Evolutionary conservation across 1,140 invertebrate genomes (phyloP), one percentile per base, ranked within the genome.

Genomic region (Ostrea edulis): DNA sequence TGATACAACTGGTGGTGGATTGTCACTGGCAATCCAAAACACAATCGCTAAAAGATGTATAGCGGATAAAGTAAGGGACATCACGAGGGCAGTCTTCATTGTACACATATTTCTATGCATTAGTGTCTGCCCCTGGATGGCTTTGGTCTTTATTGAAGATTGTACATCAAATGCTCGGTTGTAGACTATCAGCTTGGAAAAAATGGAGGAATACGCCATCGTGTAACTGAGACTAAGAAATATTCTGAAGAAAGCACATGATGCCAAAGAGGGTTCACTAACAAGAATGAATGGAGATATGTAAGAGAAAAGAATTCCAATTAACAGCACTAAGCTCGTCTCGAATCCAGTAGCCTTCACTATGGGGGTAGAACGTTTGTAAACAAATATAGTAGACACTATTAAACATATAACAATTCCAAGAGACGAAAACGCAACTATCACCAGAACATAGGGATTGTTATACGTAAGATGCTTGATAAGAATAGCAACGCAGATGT

Each of bases 101-200:
- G 29, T 81, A 17, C 55, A 85, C n/a, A 85, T 29, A 29, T 54
- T 86, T 51, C 51, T 53, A 8, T 52, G 22, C 5, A 65, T 25
- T 65, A 71, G 77, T 52, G 85, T 71, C 8, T 65, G 35, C 54
- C 87, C 53, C 82, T 89, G 52, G 71, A 87, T 71, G 25, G 81
- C 53, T 84, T 86, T 83, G 44, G 82, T 81, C 17, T 88, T 85
- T 81, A 83, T 20, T 20, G 71, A 58, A 51, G 54, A 54, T 85
- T 86, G 58, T 97, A 97, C 97, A 90, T 97, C 97, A 95, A 99
- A 99, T 91, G 99, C 98, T 53, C 98, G 95, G 7, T 97, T 96
- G 89, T 99, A 99, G 35, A 92, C 96, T 95, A 98, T 99, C 9
- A 98, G 98, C 20, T 96, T 97, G 4, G 98, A 98, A 88, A 97